Base-by-base conservation (phyloP, 2,113 vertebrate genomes). In the Corydoras maculifer region DNA sequence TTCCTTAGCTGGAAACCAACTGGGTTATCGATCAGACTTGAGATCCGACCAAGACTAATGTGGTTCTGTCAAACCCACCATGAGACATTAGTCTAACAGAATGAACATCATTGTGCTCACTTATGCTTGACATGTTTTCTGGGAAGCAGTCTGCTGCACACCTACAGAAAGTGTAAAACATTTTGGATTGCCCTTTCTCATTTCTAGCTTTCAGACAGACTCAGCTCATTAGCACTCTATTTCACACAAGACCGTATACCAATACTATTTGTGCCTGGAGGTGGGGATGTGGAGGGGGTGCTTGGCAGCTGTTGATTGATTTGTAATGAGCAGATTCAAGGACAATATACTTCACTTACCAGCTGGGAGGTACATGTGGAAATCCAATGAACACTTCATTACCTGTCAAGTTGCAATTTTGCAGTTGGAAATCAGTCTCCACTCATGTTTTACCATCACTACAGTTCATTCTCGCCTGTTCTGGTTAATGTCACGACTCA, bases 71-170 rank as follows among this genome's bases (percentile, higher is more conserved):
- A 66, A 68, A 76, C 50, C 74, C 75, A 70, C 30, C 65, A 32
- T 74, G 74, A 74, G 72, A 65, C 67, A 66, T 73, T 78, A 72
- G 73, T 57, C 66, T 78, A 73, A 75, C 75, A 78, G 73, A 78
- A 75, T 73, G 66, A 75, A 73, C 62, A 64, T 72, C 65, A 72
- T 72, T 78, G 69, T 75, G 70, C 55, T 65, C 67, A 59, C 65
- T 73, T 57, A 15, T 13, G 62, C 77, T 68, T 57, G 15, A 51
- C 62, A 48, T 72, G 60, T 59, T 78, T 53, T 67, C 57, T 9
- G 69, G 65, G 48, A 72, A 63, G 55, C 62, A 64, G 69, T 60
- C 58, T 50, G 57, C 32, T 68, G 18, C 54, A 50, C 73, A 78
- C 73, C 73, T 75, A 70, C 69, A 50, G 61, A 78, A 65, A 71